Conservation (phyloP, 2,113 vertebrate genomes). For the Perca schrenkii region DNA sequence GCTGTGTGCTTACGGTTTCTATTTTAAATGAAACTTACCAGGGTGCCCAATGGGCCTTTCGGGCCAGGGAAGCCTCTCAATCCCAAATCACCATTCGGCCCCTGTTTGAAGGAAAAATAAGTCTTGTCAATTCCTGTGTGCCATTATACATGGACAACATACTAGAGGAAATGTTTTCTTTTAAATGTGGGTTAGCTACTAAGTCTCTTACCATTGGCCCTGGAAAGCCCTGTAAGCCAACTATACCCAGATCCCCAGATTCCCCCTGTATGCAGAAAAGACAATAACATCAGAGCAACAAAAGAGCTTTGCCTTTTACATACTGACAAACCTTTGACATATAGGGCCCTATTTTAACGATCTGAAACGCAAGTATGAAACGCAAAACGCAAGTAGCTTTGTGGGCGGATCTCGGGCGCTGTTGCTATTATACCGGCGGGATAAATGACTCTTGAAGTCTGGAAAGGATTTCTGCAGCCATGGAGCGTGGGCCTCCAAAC, state of each 20-base stretch:
- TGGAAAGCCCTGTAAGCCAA: constrained; percentile 94
- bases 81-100: constrained; percentile 91
- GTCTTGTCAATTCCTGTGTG: not conserved
- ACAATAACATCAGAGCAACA: constrained; percentile 14
- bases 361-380: no score
- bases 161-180: not conserved
- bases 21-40: constrained; percentile 84
- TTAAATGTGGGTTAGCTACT: not conserved
- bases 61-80: constrained; percentile 89
- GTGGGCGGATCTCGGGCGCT: no score
- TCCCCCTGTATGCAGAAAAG: constrained; percentile 88
- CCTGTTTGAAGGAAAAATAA: constrained; percentile 81
- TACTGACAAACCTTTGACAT: not conserved
- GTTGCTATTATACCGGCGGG: no score
- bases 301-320: not conserved
- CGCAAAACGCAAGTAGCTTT: no score
- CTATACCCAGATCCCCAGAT: constrained; percentile 89
- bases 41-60: constrained; percentile 90
- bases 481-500: no score
- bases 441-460: no score
- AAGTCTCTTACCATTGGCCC: constrained; percentile 90
- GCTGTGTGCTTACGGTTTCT: not conserved
- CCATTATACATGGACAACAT: not conserved
- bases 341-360: no score
- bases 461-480: no score